Conservation (phyloP, 2,113 vertebrate genomes). For the Colossoma macropomum region DNA sequence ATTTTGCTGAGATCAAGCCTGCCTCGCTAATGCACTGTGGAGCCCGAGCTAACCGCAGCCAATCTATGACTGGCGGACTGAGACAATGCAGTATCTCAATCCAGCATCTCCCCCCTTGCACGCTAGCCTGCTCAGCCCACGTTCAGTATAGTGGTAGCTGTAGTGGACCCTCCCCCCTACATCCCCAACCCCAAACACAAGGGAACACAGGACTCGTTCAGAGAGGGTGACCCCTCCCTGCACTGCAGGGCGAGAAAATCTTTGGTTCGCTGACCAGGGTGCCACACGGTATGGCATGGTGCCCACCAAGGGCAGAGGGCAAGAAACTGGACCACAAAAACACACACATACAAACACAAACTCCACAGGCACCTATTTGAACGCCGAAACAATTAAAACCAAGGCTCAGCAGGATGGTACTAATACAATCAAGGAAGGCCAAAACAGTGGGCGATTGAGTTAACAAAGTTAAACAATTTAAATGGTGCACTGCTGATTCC, state of each 20-base stretch:
- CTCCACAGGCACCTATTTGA: not conserved
- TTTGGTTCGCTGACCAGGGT: not conserved
- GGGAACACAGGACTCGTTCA: conserved; percentile 36
- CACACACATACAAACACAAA: not conserved
- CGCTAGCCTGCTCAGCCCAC: not conserved
- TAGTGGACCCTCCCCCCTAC: not conserved
- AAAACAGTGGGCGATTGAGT: not conserved
- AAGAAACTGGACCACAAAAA: not conserved
- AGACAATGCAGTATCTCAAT: conserved; percentile 29
- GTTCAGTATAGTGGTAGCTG: conserved; percentile 4
- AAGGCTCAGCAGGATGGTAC: conserved; percentile 7
- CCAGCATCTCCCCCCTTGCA: not conserved
- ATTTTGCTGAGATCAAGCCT: conserved; percentile 46
- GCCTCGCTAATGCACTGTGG: conserved; percentile 49
- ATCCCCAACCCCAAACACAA: not conserved
- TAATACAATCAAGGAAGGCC: not conserved
- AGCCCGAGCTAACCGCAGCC: conserved; percentile 35
- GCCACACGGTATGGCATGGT: not conserved
- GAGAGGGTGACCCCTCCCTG: not conserved
- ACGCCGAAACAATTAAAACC: not conserved
- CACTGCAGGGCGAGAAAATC: not conserved
- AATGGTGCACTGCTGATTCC: not conserved
- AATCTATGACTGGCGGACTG: conserved; percentile 2
- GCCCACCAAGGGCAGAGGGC: not conserved
- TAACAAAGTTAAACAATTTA: not conserved